Base-by-base conservation (phyloP, 2,888 invertebrate species). In the Lithosia quadra region DNA sequence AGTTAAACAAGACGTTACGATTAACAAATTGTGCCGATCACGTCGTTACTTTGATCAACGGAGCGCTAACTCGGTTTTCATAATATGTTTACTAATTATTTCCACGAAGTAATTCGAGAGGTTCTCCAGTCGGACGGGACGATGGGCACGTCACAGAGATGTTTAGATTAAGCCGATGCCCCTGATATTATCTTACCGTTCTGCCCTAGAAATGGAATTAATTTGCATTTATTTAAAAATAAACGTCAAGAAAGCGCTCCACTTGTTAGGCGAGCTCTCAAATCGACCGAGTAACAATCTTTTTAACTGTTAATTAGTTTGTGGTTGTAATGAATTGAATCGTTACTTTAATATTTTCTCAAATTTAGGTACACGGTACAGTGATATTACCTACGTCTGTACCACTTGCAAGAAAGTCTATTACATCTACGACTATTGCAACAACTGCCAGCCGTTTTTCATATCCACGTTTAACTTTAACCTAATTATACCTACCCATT, bases 161-260 rank as follows among this genome's bases (percentile, higher is more conserved):
- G 85, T 79, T 81, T 83, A 88, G 84, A 86, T 87, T 83, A 86
- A 82, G 79, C 82, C 84, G 84, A 87, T 85, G 84, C 85, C 83
- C 79, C 83, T 73, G 89, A 90, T 90, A 87, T 88, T 88, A 90
- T 90, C 90, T 87, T 82, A 81, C 82, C 82, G 78, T 82, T 72
- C 74, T 88, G 88, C 87, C 85, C 87, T 90, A 90, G 87, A 89
- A 89, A 88, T 86, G 76, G 88, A 86, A 88, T 89, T 86, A 86
- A 90, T 91, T 90, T 89, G 86, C 89, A 90, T 91, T 84, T 78
- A 73, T 85, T 86, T 82, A 81, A 86, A 84, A 86, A 83, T 83
- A 82, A 85, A 83, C 79, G 72, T 70, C 77, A 81, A 83, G 82
- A 85, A 81, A 83, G 75, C 80, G 78, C 81, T 84, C 84, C 76